Evolutionary conservation across 2,797 vertebrate genomes (phyloP), one percentile per base, ranked within the genome.

Genomic region (Hoplostethus atlanticus): DNA sequence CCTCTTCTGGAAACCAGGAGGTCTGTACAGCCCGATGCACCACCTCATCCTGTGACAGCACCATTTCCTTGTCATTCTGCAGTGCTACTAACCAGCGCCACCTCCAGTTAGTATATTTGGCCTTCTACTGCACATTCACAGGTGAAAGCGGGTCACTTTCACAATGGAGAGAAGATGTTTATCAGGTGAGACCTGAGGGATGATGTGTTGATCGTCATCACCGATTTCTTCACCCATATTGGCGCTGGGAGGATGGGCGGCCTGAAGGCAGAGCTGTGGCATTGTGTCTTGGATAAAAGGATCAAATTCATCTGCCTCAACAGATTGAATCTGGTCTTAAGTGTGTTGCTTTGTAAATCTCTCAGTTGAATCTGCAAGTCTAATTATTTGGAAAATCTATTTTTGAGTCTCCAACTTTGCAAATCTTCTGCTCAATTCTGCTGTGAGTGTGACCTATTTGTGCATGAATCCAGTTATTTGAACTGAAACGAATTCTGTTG

Each of bases 211-310:
- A 54, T 51, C 58, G 61, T 47, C 21, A 56, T 58, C 17, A 15
- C 48, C 56, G 17, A 67, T 55, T 51, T 50, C 13, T 21, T 56
- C 40, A 57, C 17, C 55, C 55, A 53, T 55, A 68, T 71, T 55
- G 60, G 12, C 68, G 48, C 65, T 72, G 21, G 21, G 21, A 21
- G 21, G 21, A 28, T 47, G 11, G 0, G 36, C 21, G 17, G 30
- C 62, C 56, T 47, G 16, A n/a, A 8, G 70, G 40, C 62, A 71
- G 66, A 79, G 66, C 65, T 8, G 7, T 53, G 38, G 56, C 71
- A 52, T 68, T 79, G 73, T 52, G 31, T 84, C 59, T 68, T 60
- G 78, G 86, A 87, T 85, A 78, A 80, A 87, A 75, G 84, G 40
- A 42, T 11, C 75, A 81, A 68, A 78, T 87, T 70, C 52, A 75